Conservation (phyloP, 1,140 invertebrate genomes). For the Gerris buenoi region DNA sequence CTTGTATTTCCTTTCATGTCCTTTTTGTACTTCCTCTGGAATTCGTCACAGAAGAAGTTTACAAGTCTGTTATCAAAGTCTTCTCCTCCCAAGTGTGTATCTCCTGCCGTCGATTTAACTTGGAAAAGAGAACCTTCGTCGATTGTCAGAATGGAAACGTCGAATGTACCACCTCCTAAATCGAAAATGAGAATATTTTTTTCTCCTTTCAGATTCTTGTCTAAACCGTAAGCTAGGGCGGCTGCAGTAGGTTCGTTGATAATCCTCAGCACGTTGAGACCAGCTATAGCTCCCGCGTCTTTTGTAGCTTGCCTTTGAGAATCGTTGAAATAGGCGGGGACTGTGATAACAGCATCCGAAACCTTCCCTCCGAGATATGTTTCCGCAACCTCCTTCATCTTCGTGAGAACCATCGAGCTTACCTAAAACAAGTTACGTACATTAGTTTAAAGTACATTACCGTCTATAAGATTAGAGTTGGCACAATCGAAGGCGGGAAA, state of each 20-base stretch:
- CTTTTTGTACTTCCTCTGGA: slow-evolving; percentile 35
- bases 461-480: no score
- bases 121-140: slow-evolving; percentile 57
- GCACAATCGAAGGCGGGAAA: no score
- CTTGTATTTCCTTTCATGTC: slow-evolving; percentile 33
- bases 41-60: slow-evolving; percentile 48
- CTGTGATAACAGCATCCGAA: slow-evolving; percentile 32
- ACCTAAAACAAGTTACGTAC: slow-evolving; percentile 23
- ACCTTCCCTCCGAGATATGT: slow-evolving; percentile 31
- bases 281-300: slow-evolving; percentile 57
- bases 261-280: slow-evolving; percentile 61
- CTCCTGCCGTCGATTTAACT: slow-evolving; percentile 41
- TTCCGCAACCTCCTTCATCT: slow-evolving; percentile 43
- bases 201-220: slow-evolving; percentile 64
- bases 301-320: slow-evolving; percentile 81
- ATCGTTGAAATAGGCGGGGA: slow-evolving; percentile 53
- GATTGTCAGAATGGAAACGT: slow-evolving; percentile 76
- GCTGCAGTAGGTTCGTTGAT: slow-evolving; percentile 70
- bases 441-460: not conserved
- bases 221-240: slow-evolving; percentile 66
- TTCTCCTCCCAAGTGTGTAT: slow-evolving; percentile 65
- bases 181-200: slow-evolving; percentile 60
- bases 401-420: slow-evolving; percentile 46
- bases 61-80: slow-evolving; percentile 72
- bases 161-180: slow-evolving; percentile 59